A percentile compares a stretch with the other conserved stretches of the same genome.
Evolutionary conservation across 2,113 vertebrate species (phyloP).

Genomic region (Perccottus glenii): DNA sequence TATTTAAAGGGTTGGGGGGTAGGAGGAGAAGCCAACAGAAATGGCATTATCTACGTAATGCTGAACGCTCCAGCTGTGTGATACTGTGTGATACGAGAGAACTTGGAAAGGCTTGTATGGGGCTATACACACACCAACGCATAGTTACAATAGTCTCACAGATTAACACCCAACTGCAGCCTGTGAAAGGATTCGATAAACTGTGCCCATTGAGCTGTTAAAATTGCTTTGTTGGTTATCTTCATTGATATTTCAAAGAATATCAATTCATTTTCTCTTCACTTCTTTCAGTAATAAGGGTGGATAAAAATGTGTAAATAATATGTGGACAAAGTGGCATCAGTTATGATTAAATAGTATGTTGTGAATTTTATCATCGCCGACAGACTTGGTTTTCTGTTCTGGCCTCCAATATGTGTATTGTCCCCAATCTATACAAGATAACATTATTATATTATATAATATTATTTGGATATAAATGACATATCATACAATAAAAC

Average conservation of each 20-base stretch:
- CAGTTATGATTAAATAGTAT: neutral
- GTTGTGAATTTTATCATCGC: neutral
- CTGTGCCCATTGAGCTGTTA: conserved; percentile 2
- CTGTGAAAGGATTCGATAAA: conserved; percentile 4
- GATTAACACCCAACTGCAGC: neutral
- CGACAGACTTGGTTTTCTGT: neutral
- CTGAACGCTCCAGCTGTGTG: conserved; percentile 66
- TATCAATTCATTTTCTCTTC: neutral
- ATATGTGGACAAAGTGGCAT: neutral
- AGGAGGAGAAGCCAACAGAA: conserved; percentile 41
- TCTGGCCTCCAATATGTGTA: too few species aligned
- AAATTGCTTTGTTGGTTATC: neutral
- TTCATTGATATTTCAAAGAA: neutral
- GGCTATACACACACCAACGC: neutral
- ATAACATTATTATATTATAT: too few species aligned
- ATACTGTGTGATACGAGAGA: conserved; percentile 30
- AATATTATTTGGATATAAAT: too few species aligned
- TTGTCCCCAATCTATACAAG: too few species aligned
- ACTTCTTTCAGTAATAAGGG: neutral
- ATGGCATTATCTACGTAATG: conserved; percentile 61
- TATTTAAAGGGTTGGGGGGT: conserved; percentile 38
- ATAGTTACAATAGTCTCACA: neutral
- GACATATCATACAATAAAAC: too few species aligned
- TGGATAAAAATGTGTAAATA: neutral
- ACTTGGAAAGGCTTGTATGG: conserved; percentile 37